Evolutionary conservation across 2,797 vertebrate species (phyloP).

Genomic region (Spheniscus humboldti): DNA sequence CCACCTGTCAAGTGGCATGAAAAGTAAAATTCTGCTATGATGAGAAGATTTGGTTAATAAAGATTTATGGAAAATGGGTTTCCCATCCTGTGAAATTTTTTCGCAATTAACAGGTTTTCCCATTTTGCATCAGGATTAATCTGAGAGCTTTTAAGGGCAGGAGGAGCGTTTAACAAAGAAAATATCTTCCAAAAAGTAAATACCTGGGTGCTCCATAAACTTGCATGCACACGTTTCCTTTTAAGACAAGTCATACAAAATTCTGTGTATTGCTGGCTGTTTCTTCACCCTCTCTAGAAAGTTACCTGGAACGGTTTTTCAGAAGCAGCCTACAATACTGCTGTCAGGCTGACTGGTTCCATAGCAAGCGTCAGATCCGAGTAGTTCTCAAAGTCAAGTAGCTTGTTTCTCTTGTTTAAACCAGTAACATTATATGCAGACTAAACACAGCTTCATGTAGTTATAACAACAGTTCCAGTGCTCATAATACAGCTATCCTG

Average conservation of each 20-base stretch:
- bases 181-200: neutral
- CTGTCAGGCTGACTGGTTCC: neutral
- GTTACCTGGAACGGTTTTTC: neutral
- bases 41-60: neutral
- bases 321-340: neutral
- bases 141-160: neutral
- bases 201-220: neutral
- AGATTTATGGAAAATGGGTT: neutral
- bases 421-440: neutral
- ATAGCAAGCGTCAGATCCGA: neutral
- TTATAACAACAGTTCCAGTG: neutral
- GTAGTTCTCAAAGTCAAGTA: neutral
- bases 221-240: rapidly evolving
- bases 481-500: neutral
- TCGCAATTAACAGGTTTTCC: neutral
- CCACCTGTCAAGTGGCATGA: neutral
- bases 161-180: neutral
- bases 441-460: neutral
- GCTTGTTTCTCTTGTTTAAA: neutral
- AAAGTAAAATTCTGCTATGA: neutral
- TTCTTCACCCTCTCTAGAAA: neutral
- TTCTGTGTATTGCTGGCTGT: neutral
- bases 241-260: neutral
- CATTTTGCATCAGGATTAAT: neutral
- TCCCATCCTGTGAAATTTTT: neutral